Conservation (phyloP, 2,113 vertebrate species). For the Myrmophylax atrothorax region DNA sequence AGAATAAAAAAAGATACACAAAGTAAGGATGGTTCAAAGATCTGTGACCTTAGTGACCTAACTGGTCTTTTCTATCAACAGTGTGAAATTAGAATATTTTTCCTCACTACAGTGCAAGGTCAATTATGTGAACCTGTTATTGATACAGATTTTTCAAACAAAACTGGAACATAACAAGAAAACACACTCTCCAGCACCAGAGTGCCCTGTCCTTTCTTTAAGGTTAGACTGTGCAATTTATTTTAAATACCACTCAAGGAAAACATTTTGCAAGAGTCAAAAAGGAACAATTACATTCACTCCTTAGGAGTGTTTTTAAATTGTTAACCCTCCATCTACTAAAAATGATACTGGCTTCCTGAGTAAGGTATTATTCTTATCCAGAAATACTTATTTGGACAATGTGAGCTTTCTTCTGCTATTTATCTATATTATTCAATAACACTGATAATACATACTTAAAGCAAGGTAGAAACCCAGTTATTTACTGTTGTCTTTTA, state of each 20-base stretch:
- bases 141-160: not conserved
- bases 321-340: not conserved
- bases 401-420: not conserved
- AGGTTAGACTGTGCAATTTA: not conserved
- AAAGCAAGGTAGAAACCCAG: conserved; percentile 43
- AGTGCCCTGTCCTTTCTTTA: not conserved
- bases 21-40: not conserved
- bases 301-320: not conserved
- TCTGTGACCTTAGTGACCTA: not conserved
- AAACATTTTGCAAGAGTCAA: not conserved
- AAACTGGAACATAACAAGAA: not conserved
- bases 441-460: conserved; percentile 26
- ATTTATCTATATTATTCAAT: conserved; percentile 40
- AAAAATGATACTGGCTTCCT: not conserved
- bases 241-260: not conserved
- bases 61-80: not conserved
- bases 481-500: conserved; percentile 70
- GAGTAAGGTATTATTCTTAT: not conserved
- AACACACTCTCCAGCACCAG: not conserved
- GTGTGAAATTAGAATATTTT: not conserved
- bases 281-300: not conserved
- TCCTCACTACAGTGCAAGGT: not conserved
- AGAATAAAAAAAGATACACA: not conserved
- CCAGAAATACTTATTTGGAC: not conserved
- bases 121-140: not conserved